These are phyloP conservation scores for Pristionchus arcanus DNA, from an alignment of 2,888 invertebrate species.

Conservation along the genomic window DNA sequence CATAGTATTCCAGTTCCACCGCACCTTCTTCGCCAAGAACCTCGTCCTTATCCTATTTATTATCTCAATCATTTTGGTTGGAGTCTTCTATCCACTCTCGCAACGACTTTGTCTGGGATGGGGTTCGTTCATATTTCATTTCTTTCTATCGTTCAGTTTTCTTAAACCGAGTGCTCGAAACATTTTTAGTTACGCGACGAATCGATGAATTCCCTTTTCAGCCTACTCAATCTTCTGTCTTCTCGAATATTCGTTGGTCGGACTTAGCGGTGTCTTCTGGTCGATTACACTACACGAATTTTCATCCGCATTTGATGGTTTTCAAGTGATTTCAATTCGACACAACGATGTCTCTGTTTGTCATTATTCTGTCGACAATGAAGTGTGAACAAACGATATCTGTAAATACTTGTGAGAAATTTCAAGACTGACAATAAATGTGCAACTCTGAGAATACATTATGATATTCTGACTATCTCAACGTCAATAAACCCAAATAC, in stretches of 20 bases:
- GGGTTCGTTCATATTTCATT: not conserved
- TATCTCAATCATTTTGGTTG: not conserved
- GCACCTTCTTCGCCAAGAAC: not conserved
- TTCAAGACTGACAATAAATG: no score
- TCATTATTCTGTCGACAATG: no score
- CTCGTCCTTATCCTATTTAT: not conserved
- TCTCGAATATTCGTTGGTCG: not conserved
- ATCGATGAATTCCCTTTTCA: not conserved
- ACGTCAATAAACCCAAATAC: no score
- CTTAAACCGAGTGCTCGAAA: no score
- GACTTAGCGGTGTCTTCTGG: not conserved
- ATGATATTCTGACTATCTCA: no score
- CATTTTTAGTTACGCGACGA: no score
- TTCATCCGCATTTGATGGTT: not conserved
- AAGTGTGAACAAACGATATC: no score
- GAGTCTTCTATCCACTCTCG: conserved; percentile 2
- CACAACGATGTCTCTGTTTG: not conserved
- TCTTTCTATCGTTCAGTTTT: no score
- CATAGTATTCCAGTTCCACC: conserved; percentile 1
- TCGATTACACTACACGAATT: not conserved
- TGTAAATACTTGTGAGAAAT: no score
- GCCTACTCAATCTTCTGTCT: conserved; percentile 24
- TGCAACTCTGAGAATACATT: no score
- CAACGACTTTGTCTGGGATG: not conserved
- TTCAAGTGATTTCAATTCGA: not conserved